phyloP scores from a whole-genome alignment of 1,140 invertebrate species.

The Drosophila takahashii region DNA sequence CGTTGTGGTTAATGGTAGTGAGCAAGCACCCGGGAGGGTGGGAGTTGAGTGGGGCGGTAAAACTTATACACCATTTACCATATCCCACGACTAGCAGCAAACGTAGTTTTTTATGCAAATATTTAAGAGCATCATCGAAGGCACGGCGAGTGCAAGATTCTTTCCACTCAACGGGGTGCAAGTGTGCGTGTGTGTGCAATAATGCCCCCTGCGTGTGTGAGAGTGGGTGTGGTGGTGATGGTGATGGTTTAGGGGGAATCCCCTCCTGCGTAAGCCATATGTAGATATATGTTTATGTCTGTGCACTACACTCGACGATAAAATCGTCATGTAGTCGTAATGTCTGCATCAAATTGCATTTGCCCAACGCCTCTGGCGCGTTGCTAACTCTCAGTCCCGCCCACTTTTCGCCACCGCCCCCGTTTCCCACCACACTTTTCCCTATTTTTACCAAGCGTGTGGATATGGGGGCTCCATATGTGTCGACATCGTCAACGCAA shows the following conservation, averaged over 20 bases:
- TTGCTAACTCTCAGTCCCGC: constrained; percentile 24
- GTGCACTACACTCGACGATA: constrained; percentile 78
- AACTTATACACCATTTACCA: constrained; percentile 80
- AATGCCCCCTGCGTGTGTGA: constrained; percentile 3
- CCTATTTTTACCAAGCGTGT: constrained; percentile 14
- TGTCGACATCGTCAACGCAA: constrained; percentile 65
- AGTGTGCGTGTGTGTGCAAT: constrained; percentile 13
- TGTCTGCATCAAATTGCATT: constrained; percentile 82
- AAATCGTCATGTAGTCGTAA: constrained; percentile 82
- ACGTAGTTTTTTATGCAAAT: constrained; percentile 80
- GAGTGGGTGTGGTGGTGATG: not conserved
- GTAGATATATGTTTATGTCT: constrained; percentile 68
- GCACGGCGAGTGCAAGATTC: constrained; percentile 65
- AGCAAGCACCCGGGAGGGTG: not conserved
- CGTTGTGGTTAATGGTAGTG: constrained; percentile 65
- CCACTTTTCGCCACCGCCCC: constrained; percentile 1
- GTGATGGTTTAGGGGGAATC: not conserved
- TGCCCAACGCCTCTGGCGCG: constrained; percentile 51
- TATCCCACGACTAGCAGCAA: constrained; percentile 66
- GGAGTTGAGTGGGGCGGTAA: not conserved
- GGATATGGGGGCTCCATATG: constrained; percentile 59
- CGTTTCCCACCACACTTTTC: not conserved
- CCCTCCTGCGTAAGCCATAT: constrained; percentile 61
- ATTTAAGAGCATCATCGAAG: constrained; percentile 80
- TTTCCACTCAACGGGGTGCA: constrained; percentile 37